phyloP scores from a whole-genome alignment of 2,797 vertebrate genomes.

The Acropternis orthonyx region DNA sequence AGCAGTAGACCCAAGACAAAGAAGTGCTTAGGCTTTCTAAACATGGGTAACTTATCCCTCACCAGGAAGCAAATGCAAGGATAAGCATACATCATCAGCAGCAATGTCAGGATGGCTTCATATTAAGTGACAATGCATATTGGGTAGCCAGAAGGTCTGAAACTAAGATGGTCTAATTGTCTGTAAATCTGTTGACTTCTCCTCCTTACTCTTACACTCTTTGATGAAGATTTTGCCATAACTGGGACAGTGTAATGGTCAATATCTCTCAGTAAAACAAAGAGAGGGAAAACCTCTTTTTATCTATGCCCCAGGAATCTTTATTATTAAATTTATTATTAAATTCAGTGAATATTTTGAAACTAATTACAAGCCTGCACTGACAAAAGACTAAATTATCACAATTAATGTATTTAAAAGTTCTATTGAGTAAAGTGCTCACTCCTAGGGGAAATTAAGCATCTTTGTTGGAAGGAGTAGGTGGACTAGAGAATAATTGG shows the following conservation, averaged over 20 bases:
- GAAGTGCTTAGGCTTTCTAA: not conserved
- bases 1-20: not conserved
- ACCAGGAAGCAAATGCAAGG: not conserved
- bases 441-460: not conserved
- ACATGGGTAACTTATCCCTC: not conserved
- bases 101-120: fast-evolving
- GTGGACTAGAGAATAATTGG: not conserved
- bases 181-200: not conserved
- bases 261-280: not conserved
- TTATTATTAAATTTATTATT: no score
- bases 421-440: not conserved
- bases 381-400: not conserved
- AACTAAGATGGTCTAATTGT: not conserved
- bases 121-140: not conserved
- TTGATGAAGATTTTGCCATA: not conserved
- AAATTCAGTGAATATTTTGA: not conserved
- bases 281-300: not conserved
- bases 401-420: not conserved
- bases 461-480: not conserved
- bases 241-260: not conserved
- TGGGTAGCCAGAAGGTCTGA: not conserved
- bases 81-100: not conserved
- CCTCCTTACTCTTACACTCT: not conserved
- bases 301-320: not conserved
- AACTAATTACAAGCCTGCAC: not conserved